Evolutionary conservation across 1,140 invertebrate genomes (phyloP).

Genomic region (Scaptomyza hsui): DNA sequence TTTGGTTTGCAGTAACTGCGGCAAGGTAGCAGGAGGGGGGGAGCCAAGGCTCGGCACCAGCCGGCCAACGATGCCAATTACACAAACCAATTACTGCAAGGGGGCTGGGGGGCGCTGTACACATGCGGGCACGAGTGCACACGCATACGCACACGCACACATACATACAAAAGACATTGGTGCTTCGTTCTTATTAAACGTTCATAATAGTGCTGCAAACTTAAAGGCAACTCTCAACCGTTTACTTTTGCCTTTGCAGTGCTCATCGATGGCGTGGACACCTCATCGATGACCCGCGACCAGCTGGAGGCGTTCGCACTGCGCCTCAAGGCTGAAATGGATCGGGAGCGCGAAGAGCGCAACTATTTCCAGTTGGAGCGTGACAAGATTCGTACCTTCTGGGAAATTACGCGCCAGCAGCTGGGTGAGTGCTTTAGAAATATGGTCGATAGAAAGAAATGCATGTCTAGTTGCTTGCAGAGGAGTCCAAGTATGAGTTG

Average conservation of each 20-base stretch:
- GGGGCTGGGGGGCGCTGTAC: slow-evolving; percentile 33
- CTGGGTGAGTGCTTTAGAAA: slow-evolving; percentile 40
- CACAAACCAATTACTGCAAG: slow-evolving; percentile 77
- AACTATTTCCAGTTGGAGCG: slow-evolving; percentile 98
- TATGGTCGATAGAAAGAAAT: background rate
- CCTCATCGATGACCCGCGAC: slow-evolving; percentile 96
- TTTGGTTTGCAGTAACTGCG: background rate
- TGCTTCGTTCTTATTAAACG: slow-evolving; percentile 67
- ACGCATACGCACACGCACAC: slow-evolving; percentile 20
- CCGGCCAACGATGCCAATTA: slow-evolving; percentile 75
- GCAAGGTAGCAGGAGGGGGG: background rate
- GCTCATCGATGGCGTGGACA: slow-evolving; percentile 95
- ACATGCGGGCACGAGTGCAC: slow-evolving; percentile 36
- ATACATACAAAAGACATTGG: slow-evolving; percentile 9
- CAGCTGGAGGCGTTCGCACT: slow-evolving; percentile 95
- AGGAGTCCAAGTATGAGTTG: slow-evolving; percentile 68
- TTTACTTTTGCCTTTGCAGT: no score
- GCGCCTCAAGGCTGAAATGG: slow-evolving; percentile 95
- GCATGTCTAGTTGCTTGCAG: slow-evolving; percentile 13
- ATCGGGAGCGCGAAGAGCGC: slow-evolving; percentile 96
- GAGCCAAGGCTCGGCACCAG: slow-evolving; percentile 54
- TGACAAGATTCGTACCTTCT: slow-evolving; percentile 96
- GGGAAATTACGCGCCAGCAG: slow-evolving; percentile 90
- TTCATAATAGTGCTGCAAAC: slow-evolving; percentile 32
- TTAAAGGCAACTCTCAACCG: slow-evolving; percentile 47